A percentile compares a stretch with the other conserved stretches of the same genome.
Evolutionary conservation across 2,797 vertebrate genomes (phyloP).

Genomic region (Adelosebastes latens): DNA sequence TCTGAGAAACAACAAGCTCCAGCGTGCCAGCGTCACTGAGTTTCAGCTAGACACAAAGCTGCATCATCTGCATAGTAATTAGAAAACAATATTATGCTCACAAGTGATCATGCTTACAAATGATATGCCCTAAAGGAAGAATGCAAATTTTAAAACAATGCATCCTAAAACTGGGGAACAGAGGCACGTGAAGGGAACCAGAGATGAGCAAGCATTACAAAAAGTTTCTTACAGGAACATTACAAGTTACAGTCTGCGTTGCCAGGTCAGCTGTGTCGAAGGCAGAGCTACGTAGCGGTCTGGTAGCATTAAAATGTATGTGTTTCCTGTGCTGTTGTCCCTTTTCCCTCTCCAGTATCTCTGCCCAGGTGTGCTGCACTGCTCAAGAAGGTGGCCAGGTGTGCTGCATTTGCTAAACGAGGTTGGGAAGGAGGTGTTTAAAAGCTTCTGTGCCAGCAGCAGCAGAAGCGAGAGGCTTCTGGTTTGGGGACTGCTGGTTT

Average conservation of each 20-base stretch:
- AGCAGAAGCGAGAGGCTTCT: too few species aligned
- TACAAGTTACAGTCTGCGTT: not conserved
- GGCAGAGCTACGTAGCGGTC: not conserved
- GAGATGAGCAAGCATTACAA: not conserved
- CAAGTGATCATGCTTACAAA: slow-evolving; percentile 31
- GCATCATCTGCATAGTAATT: slow-evolving; percentile 54
- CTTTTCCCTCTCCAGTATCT: too few species aligned
- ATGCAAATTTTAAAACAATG: slow-evolving; percentile 35
- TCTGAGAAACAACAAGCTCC: not conserved
- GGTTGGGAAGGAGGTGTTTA: too few species aligned
- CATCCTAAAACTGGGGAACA: not conserved
- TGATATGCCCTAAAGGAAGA: slow-evolving; percentile 15
- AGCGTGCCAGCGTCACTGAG: not conserved
- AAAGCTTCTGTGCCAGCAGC: too few species aligned
- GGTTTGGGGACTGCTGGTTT: too few species aligned
- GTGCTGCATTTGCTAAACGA: too few species aligned
- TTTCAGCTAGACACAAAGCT: slow-evolving; percentile 8
- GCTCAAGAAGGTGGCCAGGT: too few species aligned
- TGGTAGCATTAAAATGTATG: not conserved
- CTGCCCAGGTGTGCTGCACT: too few species aligned
- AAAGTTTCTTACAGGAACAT: not conserved
- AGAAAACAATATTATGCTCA: slow-evolving; percentile 22
- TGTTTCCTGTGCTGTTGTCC: too few species aligned
- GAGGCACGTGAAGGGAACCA: not conserved
- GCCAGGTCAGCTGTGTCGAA: slow-evolving; percentile 1